Percentiles rank a stretch among this genome's conserved stretches.
phyloP scores from a whole-genome alignment of 2,888 invertebrate species.

The Nomada flava region DNA sequence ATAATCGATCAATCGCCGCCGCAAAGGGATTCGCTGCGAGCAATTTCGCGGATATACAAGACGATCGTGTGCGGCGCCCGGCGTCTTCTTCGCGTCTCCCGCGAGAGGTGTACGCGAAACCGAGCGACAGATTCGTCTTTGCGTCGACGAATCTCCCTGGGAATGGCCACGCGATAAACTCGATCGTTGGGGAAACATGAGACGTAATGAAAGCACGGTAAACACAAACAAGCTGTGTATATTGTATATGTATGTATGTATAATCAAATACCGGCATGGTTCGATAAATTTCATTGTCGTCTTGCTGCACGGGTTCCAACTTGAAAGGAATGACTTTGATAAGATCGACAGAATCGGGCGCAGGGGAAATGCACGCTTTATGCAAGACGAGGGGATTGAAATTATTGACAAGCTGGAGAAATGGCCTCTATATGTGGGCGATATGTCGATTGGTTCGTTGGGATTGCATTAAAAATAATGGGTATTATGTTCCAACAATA shows the following conservation, averaged over 20 bases:
- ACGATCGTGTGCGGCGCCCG: not conserved
- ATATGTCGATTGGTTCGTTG: conserved; percentile 6
- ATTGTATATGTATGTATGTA: not conserved
- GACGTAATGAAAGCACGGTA: conserved; percentile 15
- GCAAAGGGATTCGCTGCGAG: conserved; percentile 28
- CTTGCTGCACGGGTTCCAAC: not conserved
- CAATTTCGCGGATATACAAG: conserved; percentile 43
- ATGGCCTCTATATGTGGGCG: conserved; percentile 12
- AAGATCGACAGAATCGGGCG: conserved; percentile 2
- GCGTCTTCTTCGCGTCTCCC: not conserved
- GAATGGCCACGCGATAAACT: conserved; percentile 6
- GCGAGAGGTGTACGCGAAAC: not conserved
- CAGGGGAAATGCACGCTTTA: conserved; percentile 28
- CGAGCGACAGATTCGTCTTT: conserved; percentile 11
- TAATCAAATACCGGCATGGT: conserved; percentile 8
- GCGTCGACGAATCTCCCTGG: conserved; percentile 1
- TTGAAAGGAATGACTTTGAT: conserved; percentile 11
- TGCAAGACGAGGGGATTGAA: not conserved
- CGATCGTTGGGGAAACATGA: conserved; percentile 9
- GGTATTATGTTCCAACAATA: too few relatives aligned
- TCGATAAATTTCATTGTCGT: conserved; percentile 28
- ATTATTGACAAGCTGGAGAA: conserved; percentile 31
- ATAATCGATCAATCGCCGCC: conserved; percentile 37
- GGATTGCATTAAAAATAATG: too few relatives aligned
- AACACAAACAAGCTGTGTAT: not conserved